Evolutionary conservation across 30 jellyfish, hydroid and myxozoan genomes (phyloP), one percentile per base, ranked within the genome.

Genomic region (Chironex yamaguchii): DNA sequence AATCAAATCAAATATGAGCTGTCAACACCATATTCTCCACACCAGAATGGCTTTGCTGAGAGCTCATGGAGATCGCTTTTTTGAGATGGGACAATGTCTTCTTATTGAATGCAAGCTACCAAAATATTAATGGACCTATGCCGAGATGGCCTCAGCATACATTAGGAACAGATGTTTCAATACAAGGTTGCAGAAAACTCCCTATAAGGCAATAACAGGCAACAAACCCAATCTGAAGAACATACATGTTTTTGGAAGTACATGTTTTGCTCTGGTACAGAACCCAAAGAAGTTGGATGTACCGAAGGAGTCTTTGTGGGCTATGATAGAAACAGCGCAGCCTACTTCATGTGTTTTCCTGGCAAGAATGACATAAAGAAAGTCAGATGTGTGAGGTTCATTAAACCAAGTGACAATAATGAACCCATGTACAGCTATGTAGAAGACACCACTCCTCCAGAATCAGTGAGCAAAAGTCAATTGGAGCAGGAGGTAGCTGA

Each of bases 81-180:
- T 88, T 81, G 97, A 88, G 29, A 80, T 88, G 96, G 97, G 76
- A 25, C 67, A 95, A 65, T 71, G 96, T 27, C 54, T 80, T 24
- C 13, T 88, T 36, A 66, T 49, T 2, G 92, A 88, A 81, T 76
- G 82, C 23, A 70, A 72, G 1, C 64, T 89, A 9, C 81, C 88
- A 12, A 81, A 80, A 71, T 62, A 65, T 2, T 28, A 81, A 4
- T 89, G 97, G 97, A 51, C 96, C n/a, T 89, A 88, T 52, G 97
- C 97, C 30, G 91, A 71, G 20, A 33, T 70, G 79, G 49, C 86
- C 29, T 90, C 97, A 0, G 52, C 96, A 0, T 74, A 89, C 65
- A 79, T 80, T 3, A 67, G 91, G 29, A 88, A 88, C 84, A 91
- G 97, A 34, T 79, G 97, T 48, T 81, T 65, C 0, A 65, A 49